Conservation (phyloP, 2,113 vertebrate species). For the Ammodramus savannarum region DNA sequence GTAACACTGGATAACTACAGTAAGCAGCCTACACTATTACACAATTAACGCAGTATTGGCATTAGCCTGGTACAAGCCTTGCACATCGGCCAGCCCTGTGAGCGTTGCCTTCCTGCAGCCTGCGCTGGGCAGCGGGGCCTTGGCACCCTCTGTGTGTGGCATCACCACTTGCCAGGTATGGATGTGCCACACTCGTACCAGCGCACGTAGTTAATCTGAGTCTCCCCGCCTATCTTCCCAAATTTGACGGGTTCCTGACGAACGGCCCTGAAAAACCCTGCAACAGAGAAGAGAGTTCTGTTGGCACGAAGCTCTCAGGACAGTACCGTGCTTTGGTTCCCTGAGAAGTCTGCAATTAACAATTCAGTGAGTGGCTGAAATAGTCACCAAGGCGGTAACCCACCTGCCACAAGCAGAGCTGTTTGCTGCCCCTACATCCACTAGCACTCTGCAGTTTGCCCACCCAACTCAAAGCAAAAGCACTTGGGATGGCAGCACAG, state of each 20-base stretch:
- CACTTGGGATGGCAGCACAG: not conserved
- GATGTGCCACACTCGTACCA: slow-evolving; percentile 98
- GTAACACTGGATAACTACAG: slow-evolving; percentile 83
- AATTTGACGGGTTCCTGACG: slow-evolving; percentile 94
- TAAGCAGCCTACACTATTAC: slow-evolving; percentile 76
- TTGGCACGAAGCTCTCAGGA: not conserved
- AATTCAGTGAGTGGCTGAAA: rapidly evolving
- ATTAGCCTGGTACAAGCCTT: slow-evolving; percentile 62
- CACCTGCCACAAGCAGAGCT: not conserved
- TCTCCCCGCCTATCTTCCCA: slow-evolving; percentile 89
- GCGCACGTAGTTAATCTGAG: slow-evolving; percentile 87
- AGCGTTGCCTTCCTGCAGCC: not conserved
- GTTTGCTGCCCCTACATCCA: not conserved
- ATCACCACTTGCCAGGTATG: slow-evolving; percentile 95
- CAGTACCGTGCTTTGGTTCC: too few relatives aligned
- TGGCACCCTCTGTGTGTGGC: not conserved
- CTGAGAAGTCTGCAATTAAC: rapidly evolving
- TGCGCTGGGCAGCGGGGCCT: not conserved
- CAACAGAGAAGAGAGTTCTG: not conserved
- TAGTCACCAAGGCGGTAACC: rapidly evolving
- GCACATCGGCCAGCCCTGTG: slow-evolving; percentile 42
- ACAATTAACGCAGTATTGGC: slow-evolving; percentile 74
- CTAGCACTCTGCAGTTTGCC: not conserved
- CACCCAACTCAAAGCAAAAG: not conserved
- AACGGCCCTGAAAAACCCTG: slow-evolving; percentile 91